Evolutionary conservation across 2,888 invertebrate species (phyloP).

Genomic region (Operophtera brumata): DNA sequence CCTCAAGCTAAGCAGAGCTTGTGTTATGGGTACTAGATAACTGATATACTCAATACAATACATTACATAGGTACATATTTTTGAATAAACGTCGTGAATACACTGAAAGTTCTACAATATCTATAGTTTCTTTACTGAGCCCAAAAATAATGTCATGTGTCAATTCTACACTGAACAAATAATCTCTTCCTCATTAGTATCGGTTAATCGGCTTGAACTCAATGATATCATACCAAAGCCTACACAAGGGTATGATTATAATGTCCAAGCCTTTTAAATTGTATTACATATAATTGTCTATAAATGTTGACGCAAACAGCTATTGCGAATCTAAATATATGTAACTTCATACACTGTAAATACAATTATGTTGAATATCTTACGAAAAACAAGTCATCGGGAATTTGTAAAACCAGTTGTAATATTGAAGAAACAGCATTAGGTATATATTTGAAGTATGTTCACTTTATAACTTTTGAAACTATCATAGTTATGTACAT

Average conservation of each 20-base stretch:
- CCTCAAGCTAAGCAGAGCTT: too few species aligned
- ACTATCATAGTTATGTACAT: too few species aligned
- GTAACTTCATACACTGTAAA: background rate
- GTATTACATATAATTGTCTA: constrained; percentile 9
- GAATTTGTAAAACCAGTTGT: too few species aligned
- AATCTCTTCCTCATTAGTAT: constrained; percentile 16
- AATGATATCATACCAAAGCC: constrained; percentile 9
- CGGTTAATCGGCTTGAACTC: background rate
- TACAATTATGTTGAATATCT: background rate
- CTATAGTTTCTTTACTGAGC: too few species aligned
- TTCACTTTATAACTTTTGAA: too few species aligned
- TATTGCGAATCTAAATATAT: background rate
- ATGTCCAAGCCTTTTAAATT: constrained; percentile 9
- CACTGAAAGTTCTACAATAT: too few species aligned
- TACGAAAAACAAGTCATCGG: background rate
- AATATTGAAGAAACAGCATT: too few species aligned
- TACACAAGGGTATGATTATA: constrained; percentile 5
- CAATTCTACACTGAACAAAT: background rate
- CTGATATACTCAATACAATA: too few species aligned
- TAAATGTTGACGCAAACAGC: constrained; percentile 10
- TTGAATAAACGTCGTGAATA: too few species aligned
- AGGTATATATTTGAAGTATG: too few species aligned
- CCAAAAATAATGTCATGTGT: background rate
- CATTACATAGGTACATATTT: too few species aligned
- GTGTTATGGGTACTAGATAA: too few species aligned